Base-by-base conservation (phyloP, 1,140 invertebrate species). In the Euwallacea similis region DNA sequence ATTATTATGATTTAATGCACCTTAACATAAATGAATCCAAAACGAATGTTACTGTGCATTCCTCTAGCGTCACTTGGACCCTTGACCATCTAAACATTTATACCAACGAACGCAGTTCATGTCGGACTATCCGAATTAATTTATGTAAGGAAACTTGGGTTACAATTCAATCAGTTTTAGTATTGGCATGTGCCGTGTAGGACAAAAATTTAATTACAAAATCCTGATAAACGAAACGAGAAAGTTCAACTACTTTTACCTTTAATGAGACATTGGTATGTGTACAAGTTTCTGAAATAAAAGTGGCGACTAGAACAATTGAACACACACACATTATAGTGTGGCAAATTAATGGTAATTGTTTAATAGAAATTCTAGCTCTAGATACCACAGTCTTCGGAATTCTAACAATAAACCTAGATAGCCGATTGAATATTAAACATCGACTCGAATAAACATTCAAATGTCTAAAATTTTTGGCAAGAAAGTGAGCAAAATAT, bases 251-350 rank as follows among this genome's bases (percentile, higher is more conserved):
- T 43, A 16, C 42, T 66, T 63, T 66, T 66, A 41, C 21, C 63
- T 66, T 54, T 66, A 66, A 66, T 66, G 41, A 66, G 63, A 33
- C 63, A 66, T 66, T 55, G 8, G 53, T 66, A 66, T 66, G 63
- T 54, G 55, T 16, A 16, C 63, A 54, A 55, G 53, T 55, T 55
- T 55, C 47, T 63, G 42, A 47, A 47, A 47, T 10, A 63, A 50
- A 63, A 63, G 47, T 66, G 13, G 16, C 47, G 42, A 13, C 21
- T 53, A 42, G 47, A 66, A 66, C 63, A 66, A 66, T 66, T 13
- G 47, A 42, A 66, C 50, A 50, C 42, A 55, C 46, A 50, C 46
- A 50, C 46, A 11, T 50, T 66, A 64, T 47, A 64, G 63, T 54
- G 63, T 66, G 41, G 41, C 15, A 56, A 66, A 55, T 42, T 58